Base-by-base conservation (phyloP, 2,113 vertebrate species). In the Mystacornis crossleyi region DNA sequence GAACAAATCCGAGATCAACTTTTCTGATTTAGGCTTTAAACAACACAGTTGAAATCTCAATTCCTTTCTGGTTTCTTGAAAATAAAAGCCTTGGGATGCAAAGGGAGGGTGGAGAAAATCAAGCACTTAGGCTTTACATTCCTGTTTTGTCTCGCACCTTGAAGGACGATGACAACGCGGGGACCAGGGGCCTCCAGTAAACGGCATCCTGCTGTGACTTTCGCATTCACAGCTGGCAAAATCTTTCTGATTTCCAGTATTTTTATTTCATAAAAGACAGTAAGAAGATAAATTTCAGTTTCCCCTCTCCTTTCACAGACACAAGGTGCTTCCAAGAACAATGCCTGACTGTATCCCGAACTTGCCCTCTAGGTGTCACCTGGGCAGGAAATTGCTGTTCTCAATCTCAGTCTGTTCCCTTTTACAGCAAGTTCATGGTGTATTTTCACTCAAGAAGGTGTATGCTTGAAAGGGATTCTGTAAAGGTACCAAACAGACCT, bases 221-320 rank as follows among this genome's bases (percentile, higher is more conserved):
- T 7, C 75, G 34, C 50, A 69, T 9, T 36, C 70, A 51, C 8
- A 62, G 21, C 12, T 92, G 43, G 43, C 1, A 1, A 82, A 24
- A 14, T 26, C 45, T 36, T 65, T 54, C 66, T 33, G 18, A 38
- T 65, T 88, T 74, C 34, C 66, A 67, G 43, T 28, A 71, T 71
- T 94, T 89, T 91, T 50, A 13, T 87, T 89, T 89, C 61, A 89
- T 54, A 81, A 42, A 71, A 64, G 18, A 38, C 26, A 87, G 9
- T 4, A 71, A 26, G 15, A 86, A 26, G 14, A 0, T 34, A 73
- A 53, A 12, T 73, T 89, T 89, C 47, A 47, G 31, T 43, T 78
- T 73, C 36, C 47, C 29, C 16, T 90, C 54, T 73, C 61, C 74
- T 81, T 81, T 58, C 55, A 82, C 12, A 62, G 54, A 28, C 23